A percentile compares a stretch with the other conserved stretches of the same genome.
These are phyloP conservation scores for Psylliodes chrysocephalus DNA, from an alignment of 2,888 invertebrate genomes.

Conservation along the genomic window DNA sequence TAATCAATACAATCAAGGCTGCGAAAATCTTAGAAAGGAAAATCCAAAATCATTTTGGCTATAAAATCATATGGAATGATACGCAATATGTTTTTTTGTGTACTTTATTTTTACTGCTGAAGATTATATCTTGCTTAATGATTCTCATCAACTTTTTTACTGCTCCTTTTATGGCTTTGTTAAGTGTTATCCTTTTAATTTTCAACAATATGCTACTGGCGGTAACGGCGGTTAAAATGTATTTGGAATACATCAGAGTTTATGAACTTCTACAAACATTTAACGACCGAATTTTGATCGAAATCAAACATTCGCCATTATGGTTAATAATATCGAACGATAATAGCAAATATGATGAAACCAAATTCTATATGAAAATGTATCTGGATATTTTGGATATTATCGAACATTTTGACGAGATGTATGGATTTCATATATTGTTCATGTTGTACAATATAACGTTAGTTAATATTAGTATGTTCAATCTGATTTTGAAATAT, in stretches of 20 bases:
- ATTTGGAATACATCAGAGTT: neutral
- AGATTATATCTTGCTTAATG: neutral
- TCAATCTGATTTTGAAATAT: neutral
- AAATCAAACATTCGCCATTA: neutral
- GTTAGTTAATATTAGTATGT: constrained; percentile 1
- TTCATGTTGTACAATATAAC: neutral
- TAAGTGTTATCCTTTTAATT: too few species aligned
- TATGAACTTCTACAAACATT: neutral
- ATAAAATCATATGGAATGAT: neutral
- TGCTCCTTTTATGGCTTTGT: too few species aligned
- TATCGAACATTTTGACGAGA: neutral
- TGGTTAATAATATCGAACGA: neutral
- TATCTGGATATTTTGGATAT: neutral
- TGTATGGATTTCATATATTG: neutral
- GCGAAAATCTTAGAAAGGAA: neutral
- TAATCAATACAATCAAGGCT: neutral
- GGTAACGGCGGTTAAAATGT: neutral
- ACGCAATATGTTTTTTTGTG: neutral
- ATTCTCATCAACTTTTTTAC: neutral
- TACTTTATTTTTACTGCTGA: neutral
- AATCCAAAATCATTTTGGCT: neutral
- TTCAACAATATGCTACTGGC: neutral
- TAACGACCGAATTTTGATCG: neutral
- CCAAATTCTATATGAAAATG: neutral
- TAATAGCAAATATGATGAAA: neutral